Base-by-base conservation (phyloP, 2,888 invertebrate genomes). In the Drosophila prostipennis region DNA sequence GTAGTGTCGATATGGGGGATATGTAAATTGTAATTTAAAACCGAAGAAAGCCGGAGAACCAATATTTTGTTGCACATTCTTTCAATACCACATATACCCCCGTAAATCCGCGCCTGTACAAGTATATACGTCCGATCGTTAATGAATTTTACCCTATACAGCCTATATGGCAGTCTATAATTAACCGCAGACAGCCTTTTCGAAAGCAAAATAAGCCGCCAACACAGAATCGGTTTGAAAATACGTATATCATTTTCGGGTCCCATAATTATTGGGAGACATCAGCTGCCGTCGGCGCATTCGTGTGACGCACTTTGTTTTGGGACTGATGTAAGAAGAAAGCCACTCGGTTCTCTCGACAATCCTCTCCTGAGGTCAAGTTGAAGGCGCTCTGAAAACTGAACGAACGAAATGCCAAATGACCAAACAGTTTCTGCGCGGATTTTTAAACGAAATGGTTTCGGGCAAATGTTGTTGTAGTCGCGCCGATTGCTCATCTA, bases 291-390 rank as follows among this genome's bases (percentile, higher is more conserved):
- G 46, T 26, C 26, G 36, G 19, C 29, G 36, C 16, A 3, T 34
- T 65, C 59, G 19, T 36, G 39, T 78, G 84, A 84, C 79, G 85
- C 76, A 78, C 46, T 37, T 67, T 64, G 64, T 36, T 61, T 55
- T 49, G n/a, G 36, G 26, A 32, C 48, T 13, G 34, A 34, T 34
- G 52, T 49, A 37, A 58, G 32, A 53, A 10, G 14, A 52, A 39
- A 57, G 45, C 13, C 14, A 63, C 16, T 59, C 11, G 32, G 14
- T 26, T 14, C 48, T 53, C 52, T 14, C 46, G 13, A 26, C 34
- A 19, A 7, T 48, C 10, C 10, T 48, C 58, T 42, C 76, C 72
- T 77, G 83, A 78, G 88, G 84, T 85, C 90, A 89, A 89, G 89
- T 90, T 88, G 85, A 90, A 88, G 87, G 81, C 72, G 55, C 57